A percentile compares a stretch with the other conserved stretches of the same genome.
Conservation (phyloP, 2,888 invertebrate genomes). For the Trisateles emortualis region DNA sequence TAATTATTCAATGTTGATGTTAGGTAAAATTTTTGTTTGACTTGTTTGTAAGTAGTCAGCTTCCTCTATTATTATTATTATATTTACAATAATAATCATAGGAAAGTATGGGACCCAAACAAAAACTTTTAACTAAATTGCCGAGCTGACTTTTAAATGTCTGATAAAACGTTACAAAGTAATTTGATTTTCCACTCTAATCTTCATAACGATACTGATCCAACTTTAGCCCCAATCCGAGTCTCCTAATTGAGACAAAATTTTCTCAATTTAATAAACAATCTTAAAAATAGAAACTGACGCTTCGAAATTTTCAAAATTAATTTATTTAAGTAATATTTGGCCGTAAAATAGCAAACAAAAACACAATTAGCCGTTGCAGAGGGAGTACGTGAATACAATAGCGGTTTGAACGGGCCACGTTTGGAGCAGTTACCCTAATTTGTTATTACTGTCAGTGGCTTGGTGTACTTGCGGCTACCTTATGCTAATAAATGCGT, state of each 20-base stretch:
- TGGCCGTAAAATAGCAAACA: conserved; percentile 76
- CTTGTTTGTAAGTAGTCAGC: no score
- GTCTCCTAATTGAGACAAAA: conserved; percentile 26
- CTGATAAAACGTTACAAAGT: conserved; percentile 1
- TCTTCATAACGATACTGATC: conserved; percentile 8
- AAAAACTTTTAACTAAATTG: neutral
- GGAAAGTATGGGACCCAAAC: neutral
- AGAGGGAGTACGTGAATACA: conserved; percentile 66
- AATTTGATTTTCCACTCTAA: neutral
- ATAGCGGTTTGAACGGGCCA: conserved; percentile 61
- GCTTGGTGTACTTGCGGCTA: conserved; percentile 67
- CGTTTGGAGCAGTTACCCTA: conserved; percentile 74
- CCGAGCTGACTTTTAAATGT: conserved; percentile 4
- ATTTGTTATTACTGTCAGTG: conserved; percentile 78
- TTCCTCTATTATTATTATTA: no score
- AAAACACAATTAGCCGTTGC: conserved; percentile 77
- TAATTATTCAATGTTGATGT: no score
- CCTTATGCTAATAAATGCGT: conserved; percentile 73
- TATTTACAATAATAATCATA: no score
- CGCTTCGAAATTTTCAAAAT: conserved; percentile 33
- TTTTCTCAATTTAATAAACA: conserved; percentile 34
- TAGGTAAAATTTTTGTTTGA: no score
- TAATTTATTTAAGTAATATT: conserved; percentile 60
- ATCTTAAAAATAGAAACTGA: conserved; percentile 24
- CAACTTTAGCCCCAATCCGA: conserved; percentile 14